These are phyloP conservation scores for Anthophora plumipes DNA, from an alignment of 2,888 invertebrate species.

Conservation along the genomic window DNA sequence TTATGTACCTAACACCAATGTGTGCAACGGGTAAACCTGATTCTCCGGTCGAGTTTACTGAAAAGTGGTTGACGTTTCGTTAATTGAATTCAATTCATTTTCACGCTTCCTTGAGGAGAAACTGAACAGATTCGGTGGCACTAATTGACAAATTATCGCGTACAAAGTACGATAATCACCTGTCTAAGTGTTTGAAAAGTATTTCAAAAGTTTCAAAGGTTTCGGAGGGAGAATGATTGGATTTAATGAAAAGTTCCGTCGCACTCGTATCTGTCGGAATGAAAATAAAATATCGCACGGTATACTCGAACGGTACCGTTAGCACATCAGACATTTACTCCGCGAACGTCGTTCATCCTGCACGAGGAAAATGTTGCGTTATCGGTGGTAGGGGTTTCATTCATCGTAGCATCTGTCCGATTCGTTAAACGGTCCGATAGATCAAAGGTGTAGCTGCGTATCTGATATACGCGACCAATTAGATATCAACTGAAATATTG, in stretches of 20 bases:
- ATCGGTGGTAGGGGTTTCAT: conserved; percentile 7
- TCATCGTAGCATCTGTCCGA: not conserved
- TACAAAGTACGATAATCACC: not conserved
- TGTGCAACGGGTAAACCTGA: not conserved
- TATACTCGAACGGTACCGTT: no score
- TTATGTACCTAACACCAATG: not conserved
- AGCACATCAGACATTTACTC: not conserved
- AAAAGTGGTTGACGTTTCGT: not conserved
- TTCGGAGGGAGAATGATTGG: no score
- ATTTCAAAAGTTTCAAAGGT: no score
- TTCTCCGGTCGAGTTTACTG: not conserved
- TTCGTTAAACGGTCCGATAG: conserved; percentile 3
- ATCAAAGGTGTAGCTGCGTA: conserved; percentile 21
- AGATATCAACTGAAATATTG: not conserved
- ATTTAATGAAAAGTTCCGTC: no score
- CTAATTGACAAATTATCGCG: not conserved
- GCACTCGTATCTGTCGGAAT: no score
- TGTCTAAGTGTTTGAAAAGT: not conserved
- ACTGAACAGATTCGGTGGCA: not conserved
- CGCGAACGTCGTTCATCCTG: not conserved
- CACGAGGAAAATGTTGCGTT: not conserved
- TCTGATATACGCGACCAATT: conserved; percentile 1
- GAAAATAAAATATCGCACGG: no score
- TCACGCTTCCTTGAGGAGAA: no score
- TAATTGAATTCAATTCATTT: not conserved